Percentiles rank a stretch among this genome's conserved stretches.
Conservation (phyloP, 2,113 vertebrate genomes). For the Antechinus stuartii region DNA sequence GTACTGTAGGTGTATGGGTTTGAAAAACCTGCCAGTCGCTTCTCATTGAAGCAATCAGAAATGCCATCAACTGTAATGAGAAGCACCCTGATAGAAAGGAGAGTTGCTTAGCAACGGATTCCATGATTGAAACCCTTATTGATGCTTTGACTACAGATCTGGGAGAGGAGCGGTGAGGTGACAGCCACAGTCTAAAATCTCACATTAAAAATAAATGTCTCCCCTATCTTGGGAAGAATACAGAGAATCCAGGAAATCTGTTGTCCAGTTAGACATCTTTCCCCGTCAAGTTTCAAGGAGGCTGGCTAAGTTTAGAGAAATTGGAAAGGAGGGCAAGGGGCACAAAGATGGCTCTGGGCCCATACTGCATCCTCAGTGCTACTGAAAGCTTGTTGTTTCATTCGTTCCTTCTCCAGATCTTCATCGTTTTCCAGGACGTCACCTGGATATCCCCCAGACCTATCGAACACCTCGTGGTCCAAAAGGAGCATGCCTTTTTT, state of each 20-base stretch:
- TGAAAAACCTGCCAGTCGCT: slow-evolving; percentile 50
- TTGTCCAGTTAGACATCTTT: not conserved
- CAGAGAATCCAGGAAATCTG: not conserved
- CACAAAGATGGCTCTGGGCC: not conserved
- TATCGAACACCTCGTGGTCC: not conserved
- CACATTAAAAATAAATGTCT: not conserved
- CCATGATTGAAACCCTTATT: slow-evolving; percentile 65
- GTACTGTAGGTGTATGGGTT: slow-evolving; percentile 44
- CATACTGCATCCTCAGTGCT: not conserved
- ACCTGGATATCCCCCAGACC: not conserved
- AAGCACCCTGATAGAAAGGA: slow-evolving; percentile 59
- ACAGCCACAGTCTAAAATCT: not conserved
- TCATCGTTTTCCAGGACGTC: not conserved
- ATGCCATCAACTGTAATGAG: slow-evolving; percentile 51
- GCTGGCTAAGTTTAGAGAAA: not conserved
- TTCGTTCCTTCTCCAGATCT: not conserved
- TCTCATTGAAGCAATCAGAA: slow-evolving; percentile 71
- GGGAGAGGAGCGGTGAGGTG: slow-evolving; percentile 34
- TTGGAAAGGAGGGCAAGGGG: not conserved
- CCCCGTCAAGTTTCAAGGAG: not conserved
- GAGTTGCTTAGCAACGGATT: slow-evolving; percentile 78
- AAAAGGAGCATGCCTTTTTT: not conserved
- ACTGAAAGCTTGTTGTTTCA: not conserved
- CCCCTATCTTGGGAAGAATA: not conserved
- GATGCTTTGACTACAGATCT: slow-evolving; percentile 60